Percentiles rank a stretch among this genome's conserved stretches.
Conservation (phyloP, 1,140 invertebrate genomes). For the Telenomus remus region DNA sequence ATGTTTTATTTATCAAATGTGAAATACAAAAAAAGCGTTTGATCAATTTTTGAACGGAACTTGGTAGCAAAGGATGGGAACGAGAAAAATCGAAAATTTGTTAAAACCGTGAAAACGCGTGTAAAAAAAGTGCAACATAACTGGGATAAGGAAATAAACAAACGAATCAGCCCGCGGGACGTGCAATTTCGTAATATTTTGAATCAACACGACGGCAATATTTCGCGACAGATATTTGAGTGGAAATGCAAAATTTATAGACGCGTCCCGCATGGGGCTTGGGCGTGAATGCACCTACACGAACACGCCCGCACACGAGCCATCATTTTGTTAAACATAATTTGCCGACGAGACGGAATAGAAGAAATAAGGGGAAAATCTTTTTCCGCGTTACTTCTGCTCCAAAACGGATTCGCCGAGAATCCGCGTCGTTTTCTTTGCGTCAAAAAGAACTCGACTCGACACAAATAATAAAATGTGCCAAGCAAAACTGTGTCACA, state of each 20-base stretch:
- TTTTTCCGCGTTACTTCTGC: conserved; percentile 48
- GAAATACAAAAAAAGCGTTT: too few relatives aligned
- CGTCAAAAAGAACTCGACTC: conserved; percentile 44
- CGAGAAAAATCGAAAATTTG: neutral
- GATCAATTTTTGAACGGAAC: too few relatives aligned
- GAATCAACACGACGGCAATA: conserved; percentile 50
- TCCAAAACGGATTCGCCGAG: conserved; percentile 48
- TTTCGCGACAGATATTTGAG: conserved; percentile 51
- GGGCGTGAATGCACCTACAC: neutral
- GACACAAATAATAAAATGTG: conserved; percentile 55
- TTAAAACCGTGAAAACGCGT: conserved; percentile 5
- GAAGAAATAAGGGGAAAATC: conserved; percentile 38
- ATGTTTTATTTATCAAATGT: too few relatives aligned
- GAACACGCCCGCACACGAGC: neutral
- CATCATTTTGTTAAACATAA: conserved; percentile 52
- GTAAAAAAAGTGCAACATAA: conserved; percentile 24
- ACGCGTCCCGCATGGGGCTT: neutral
- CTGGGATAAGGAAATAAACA: conserved; percentile 46
- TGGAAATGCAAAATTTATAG: conserved; percentile 47
- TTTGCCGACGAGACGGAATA: conserved; percentile 35
- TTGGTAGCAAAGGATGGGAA: neutral
- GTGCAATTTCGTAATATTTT: conserved; percentile 52
- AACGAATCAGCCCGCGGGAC: conserved; percentile 35
- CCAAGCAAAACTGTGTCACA: conserved; percentile 39
- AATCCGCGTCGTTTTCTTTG: conserved; percentile 47